These are phyloP conservation scores for Drosophila subobscura DNA, from an alignment of 1,140 invertebrate genomes.

Conservation along the genomic window DNA sequence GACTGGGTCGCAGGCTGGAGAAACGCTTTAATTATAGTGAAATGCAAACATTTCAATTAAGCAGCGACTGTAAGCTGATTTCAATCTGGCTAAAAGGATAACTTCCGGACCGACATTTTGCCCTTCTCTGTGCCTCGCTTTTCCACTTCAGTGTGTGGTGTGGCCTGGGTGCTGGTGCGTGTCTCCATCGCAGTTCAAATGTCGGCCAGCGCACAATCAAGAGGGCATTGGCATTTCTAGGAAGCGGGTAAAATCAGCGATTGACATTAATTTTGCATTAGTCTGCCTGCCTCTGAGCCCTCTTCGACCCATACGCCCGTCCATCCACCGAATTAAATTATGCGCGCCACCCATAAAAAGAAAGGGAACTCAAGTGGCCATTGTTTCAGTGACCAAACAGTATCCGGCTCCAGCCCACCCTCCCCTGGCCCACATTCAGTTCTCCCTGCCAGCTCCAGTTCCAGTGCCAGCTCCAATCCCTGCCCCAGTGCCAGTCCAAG, in stretches of 20 bases:
- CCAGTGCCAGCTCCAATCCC: neutral
- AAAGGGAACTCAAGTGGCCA: conserved; percentile 41
- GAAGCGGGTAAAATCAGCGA: conserved; percentile 32
- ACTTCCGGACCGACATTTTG: conserved; percentile 69
- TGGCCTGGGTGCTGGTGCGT: conserved; percentile 18
- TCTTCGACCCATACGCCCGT: conserved; percentile 48
- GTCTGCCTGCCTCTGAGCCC: conserved; percentile 10
- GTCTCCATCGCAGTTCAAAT: conserved; percentile 51
- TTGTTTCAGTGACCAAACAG: conserved; percentile 52
- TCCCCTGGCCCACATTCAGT: conserved; percentile 14
- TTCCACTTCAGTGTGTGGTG: conserved; percentile 2
- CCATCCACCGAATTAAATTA: conserved; percentile 65
- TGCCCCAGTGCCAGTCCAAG: conserved; percentile 1
- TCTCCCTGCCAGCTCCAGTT: neutral
- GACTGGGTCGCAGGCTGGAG: conserved; percentile 12
- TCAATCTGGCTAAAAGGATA: conserved; percentile 81
- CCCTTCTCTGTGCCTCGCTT: conserved; percentile 23
- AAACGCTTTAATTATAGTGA: conserved; percentile 79
- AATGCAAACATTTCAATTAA: conserved; percentile 80
- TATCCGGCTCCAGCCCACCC: conserved; percentile 17
- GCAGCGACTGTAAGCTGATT: conserved; percentile 69
- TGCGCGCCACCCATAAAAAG: conserved; percentile 60
- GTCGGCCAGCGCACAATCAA: conserved; percentile 61
- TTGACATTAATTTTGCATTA: conserved; percentile 82
- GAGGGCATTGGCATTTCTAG: conserved; percentile 67